A percentile compares a stretch with the other conserved stretches of the same genome.
Evolutionary conservation across 2,113 vertebrate genomes (phyloP).

Genomic region (Cyprinodon variegatus): DNA sequence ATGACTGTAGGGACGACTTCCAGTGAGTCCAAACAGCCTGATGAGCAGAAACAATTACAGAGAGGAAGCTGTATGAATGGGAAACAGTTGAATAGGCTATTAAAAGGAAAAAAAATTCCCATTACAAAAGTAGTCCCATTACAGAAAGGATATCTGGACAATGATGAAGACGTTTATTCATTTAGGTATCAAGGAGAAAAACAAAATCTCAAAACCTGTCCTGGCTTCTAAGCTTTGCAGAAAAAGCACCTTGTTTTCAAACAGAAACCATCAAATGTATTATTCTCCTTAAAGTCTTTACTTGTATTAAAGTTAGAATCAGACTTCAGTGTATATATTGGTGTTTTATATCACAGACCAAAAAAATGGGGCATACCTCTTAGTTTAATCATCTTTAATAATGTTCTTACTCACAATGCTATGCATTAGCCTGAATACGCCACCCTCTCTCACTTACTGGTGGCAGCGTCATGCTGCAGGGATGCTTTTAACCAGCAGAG

Average conservation of each 20-base stretch:
- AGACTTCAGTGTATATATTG: not conserved
- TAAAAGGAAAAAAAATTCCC: not conserved
- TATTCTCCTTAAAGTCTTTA: not conserved
- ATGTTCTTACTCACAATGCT: no score
- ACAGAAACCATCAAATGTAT: no score
- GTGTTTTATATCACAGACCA: not conserved
- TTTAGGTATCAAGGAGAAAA: not conserved
- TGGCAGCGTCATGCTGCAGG: no score
- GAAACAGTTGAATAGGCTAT: slow-evolving; percentile 33
- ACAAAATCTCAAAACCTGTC: no score
- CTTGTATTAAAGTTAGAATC: not conserved
- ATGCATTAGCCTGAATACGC: no score
- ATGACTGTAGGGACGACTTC: no score
- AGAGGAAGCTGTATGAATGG: slow-evolving; percentile 37
- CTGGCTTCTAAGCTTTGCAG: no score
- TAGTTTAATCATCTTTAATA: no score
- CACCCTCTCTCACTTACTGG: no score
- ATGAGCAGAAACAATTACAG: not conserved
- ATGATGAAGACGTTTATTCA: not conserved
- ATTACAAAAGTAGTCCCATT: not conserved
- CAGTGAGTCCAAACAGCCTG: not conserved
- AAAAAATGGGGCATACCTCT: no score
- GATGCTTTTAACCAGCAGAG: no score
- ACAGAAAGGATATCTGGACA: not conserved
- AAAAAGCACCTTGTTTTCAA: not conserved